A percentile compares a stretch with the other conserved stretches of the same genome.
Conservation (phyloP, 2,113 vertebrate genomes). For the Entomyzon cyanotis region DNA sequence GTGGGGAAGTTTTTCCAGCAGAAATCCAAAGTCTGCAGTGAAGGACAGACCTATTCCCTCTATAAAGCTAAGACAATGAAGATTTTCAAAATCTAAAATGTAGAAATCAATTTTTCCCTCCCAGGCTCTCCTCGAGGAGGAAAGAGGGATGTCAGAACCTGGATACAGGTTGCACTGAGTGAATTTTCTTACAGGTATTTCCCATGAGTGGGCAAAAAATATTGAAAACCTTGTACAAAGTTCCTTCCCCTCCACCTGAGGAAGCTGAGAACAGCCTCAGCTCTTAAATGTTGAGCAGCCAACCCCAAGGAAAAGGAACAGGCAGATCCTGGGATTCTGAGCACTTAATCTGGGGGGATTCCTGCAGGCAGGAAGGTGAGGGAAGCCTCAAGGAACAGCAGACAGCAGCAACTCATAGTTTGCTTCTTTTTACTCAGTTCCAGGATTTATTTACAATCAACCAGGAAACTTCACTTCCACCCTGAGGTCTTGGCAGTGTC, state of each 20-base stretch:
- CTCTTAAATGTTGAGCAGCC: background rate
- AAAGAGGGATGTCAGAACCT: background rate
- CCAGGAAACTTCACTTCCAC: background rate
- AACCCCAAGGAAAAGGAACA: background rate
- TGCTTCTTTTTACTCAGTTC: background rate
- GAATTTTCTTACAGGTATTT: background rate
- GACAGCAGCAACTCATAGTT: background rate
- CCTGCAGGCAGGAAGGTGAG: background rate
- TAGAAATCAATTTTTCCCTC: background rate
- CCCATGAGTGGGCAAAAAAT: accelerated
- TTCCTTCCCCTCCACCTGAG: background rate
- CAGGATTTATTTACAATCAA: background rate
- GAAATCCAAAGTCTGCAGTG: background rate
- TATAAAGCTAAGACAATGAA: background rate
- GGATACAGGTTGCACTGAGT: background rate
- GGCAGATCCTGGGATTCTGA: background rate
- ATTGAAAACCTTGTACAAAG: background rate
- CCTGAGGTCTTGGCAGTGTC: background rate
- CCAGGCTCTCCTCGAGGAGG: background rate
- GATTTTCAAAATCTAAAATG: background rate
- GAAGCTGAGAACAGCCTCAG: background rate
- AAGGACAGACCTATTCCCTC: background rate
- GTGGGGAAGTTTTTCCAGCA: background rate
- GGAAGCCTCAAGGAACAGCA: background rate
- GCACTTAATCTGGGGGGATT: accelerated